These are phyloP conservation scores for Nyleta sp. DNA, from an alignment of 2,888 invertebrate genomes.

Conservation along the genomic window DNA sequence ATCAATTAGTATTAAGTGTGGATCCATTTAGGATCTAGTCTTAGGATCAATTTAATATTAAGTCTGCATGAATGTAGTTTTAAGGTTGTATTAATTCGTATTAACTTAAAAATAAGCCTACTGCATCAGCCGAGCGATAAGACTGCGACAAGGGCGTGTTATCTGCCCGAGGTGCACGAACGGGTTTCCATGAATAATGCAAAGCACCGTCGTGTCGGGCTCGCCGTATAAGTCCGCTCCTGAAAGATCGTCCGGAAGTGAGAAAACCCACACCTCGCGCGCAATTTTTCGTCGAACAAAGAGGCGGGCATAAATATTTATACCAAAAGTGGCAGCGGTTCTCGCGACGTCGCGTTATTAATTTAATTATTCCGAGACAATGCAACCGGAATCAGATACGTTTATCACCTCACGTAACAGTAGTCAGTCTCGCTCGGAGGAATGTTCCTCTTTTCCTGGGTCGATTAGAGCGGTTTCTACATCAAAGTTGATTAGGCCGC, in stretches of 20 bases:
- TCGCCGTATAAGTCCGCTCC: conserved; percentile 50
- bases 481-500: conserved; percentile 27
- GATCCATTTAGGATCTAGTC: no score
- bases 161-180: conserved; percentile 69
- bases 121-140: conserved; percentile 70
- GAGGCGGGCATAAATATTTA: conserved; percentile 48
- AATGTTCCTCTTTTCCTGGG: conserved; percentile 23
- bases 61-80: no score
- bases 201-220: conserved; percentile 55
- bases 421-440: conserved; percentile 1
- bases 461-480: conserved; percentile 28
- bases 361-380: conserved; percentile 45
- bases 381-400: conserved; percentile 32
- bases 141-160: conserved; percentile 72
- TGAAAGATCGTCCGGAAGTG: conserved; percentile 60
- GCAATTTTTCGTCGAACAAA: conserved; percentile 51
- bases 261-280: conserved; percentile 46
- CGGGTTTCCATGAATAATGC: conserved; percentile 75
- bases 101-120: no score
- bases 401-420: conserved; percentile 40
- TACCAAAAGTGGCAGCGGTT: conserved; percentile 24
- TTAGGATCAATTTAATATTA: no score
- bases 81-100: no score
- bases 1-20: no score
- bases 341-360: conserved; percentile 36